Evolutionary conservation across 2,797 vertebrate genomes (phyloP).

Genomic region (Clarias laeviceps): DNA sequence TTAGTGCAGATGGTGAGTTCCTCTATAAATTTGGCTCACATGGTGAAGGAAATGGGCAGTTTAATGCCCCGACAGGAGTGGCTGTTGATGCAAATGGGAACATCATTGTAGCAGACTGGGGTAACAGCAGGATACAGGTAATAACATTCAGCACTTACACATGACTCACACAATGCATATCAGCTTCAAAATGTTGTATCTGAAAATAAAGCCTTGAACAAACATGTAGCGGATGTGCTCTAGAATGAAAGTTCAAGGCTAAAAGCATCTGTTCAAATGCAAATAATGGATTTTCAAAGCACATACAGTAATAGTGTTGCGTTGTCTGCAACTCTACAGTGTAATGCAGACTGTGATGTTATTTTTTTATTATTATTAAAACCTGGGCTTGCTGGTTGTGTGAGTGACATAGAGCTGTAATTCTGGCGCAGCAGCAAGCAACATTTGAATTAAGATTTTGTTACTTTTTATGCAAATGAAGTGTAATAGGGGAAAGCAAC

Average conservation of each 20-base stretch:
- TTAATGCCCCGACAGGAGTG: constrained; percentile 93
- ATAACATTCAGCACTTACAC: not conserved
- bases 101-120: constrained; percentile 98
- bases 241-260: not conserved
- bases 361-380: not conserved
- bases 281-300: not conserved
- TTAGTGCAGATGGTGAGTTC: constrained; percentile 93
- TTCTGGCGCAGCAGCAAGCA: not conserved
- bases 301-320: too few relatives aligned
- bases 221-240: not conserved
- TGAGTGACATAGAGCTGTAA: not conserved
- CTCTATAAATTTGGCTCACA: constrained; percentile 97
- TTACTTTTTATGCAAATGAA: not conserved
- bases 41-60: constrained; percentile 94
- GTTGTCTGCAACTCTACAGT: not conserved
- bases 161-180: not conserved
- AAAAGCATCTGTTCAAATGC: not conserved
- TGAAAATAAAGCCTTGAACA: not conserved
- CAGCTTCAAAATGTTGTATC: not conserved
- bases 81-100: constrained; percentile 92
- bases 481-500: not conserved
- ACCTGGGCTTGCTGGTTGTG: not conserved
- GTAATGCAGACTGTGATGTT: not conserved
- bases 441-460: not conserved
- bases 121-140: constrained; percentile 96